phyloP scores from a whole-genome alignment of 92 coral and sea anemone species.

The Desmophyllum pertusum region DNA sequence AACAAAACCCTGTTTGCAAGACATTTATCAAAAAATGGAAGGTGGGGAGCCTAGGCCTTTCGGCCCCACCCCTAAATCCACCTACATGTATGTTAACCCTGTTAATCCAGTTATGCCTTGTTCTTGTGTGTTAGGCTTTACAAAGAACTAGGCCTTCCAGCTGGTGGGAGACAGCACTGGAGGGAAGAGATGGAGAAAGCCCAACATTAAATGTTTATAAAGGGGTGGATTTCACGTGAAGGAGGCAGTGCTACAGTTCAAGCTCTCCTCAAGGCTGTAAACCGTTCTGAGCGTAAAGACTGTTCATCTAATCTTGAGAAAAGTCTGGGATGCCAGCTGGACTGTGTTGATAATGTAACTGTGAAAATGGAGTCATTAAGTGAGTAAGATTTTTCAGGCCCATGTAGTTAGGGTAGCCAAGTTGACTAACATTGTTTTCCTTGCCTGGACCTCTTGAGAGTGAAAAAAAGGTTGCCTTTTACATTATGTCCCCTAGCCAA shows the following conservation, averaged over 20 bases:
- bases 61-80: too few species aligned
- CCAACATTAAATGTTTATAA: conserved; percentile 65
- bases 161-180: conserved; percentile 34
- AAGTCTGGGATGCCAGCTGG: conserved; percentile 37
- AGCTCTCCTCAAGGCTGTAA: conserved; percentile 42
- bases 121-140: conserved; percentile 40
- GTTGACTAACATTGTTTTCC: background rate
- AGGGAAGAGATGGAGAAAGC: conserved; percentile 35
- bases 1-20: too few species aligned
- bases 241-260: conserved; percentile 61
- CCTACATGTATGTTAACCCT: too few species aligned
- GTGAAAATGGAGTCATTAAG: conserved; percentile 19
- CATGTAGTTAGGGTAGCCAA: background rate
- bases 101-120: background rate
- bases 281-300: conserved; percentile 56
- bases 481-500: too few species aligned
- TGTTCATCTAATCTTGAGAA: conserved; percentile 47
- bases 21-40: too few species aligned
- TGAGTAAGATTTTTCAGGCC: background rate
- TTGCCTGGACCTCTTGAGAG: background rate
- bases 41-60: too few species aligned
- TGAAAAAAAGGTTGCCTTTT: too few species aligned
- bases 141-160: conserved; percentile 57
- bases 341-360: conserved; percentile 32
- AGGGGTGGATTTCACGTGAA: conserved; percentile 49